Base-by-base conservation (phyloP, 2,888 invertebrate species). In the Andrena praecox region DNA sequence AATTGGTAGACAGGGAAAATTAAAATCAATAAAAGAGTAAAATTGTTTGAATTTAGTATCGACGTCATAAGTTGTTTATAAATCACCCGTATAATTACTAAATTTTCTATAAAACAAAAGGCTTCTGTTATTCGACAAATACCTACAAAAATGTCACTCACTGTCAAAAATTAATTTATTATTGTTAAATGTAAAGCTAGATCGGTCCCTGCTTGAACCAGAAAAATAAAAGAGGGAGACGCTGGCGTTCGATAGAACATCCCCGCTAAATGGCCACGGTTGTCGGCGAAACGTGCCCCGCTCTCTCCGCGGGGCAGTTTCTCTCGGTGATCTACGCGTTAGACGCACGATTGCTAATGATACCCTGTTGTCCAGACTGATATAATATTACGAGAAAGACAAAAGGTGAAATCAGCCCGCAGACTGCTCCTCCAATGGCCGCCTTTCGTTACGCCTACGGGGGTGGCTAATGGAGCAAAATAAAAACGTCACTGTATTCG, bases 301-400 rank as follows among this genome's bases (percentile, higher is more conserved):
- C 68, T 56, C 31, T 71, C 69, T 64, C 77, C 75, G 69, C 71
- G 62, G 12, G 12, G 16, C 42, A 42, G 42, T 42, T 62, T 75
- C 62, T 80, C 59, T 72, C 35, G 64, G 72, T 80, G 67, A 79
- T 78, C 78, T 77, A 74, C 59, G 67, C 63, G 29, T 80, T 70
- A 31, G 20, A 24, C 75, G 71, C 56, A 70, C 73, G 72, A 73
- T 78, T 78, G 72, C 85, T 87, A 85, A 87, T 75, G 85, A 85
- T 89, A 89, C 89, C 89, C 89, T 89, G 89, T 89, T 89, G 73
- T 83, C 89, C 89, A 89, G 85, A 89, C 88, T 81, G 85, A 84
- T 81, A 80, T 82, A 74, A 79, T 85, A 56, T 24, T 82, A 86
- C 72, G 70, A 77, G 60, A 76, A 76, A 81, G 73, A 71, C 33